phyloP scores from a whole-genome alignment of 2,797 vertebrate genomes.

The Gallirallus australis region DNA sequence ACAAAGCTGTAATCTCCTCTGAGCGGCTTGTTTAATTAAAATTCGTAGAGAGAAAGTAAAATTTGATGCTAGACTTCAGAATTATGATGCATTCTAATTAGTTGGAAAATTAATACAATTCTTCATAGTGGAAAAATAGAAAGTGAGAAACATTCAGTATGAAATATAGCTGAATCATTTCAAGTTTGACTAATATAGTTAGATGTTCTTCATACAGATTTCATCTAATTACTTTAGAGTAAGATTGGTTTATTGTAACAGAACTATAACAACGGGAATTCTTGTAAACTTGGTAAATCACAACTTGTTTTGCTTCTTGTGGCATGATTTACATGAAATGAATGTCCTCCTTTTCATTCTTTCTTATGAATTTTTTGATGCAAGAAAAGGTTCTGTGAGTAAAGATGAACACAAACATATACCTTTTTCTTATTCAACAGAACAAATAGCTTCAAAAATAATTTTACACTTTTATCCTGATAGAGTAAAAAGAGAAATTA shows the following conservation, averaged over 20 bases:
- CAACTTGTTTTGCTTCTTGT: background rate
- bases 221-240: background rate
- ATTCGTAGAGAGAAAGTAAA: slow-evolving; percentile 8
- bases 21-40: slow-evolving; percentile 47
- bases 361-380: background rate
- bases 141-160: background rate
- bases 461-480: background rate
- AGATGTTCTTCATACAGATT: background rate
- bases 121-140: background rate
- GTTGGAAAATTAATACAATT: slow-evolving; percentile 35
- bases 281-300: slow-evolving; percentile 9
- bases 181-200: slow-evolving; percentile 11
- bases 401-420: background rate
- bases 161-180: slow-evolving; percentile 30
- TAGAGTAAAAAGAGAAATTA: background rate
- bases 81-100: slow-evolving; percentile 35
- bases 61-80: slow-evolving; percentile 14
- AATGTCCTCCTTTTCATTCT: background rate
- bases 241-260: background rate
- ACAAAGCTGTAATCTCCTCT: background rate
- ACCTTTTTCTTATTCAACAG: background rate
- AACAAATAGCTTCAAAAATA: background rate
- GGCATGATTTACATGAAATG: background rate
- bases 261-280: background rate
- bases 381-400: background rate